Evolutionary conservation across 2,113 vertebrate species (phyloP), one percentile per base, ranked within the genome.

Genomic region (Acanthochromis polyacanthus): DNA sequence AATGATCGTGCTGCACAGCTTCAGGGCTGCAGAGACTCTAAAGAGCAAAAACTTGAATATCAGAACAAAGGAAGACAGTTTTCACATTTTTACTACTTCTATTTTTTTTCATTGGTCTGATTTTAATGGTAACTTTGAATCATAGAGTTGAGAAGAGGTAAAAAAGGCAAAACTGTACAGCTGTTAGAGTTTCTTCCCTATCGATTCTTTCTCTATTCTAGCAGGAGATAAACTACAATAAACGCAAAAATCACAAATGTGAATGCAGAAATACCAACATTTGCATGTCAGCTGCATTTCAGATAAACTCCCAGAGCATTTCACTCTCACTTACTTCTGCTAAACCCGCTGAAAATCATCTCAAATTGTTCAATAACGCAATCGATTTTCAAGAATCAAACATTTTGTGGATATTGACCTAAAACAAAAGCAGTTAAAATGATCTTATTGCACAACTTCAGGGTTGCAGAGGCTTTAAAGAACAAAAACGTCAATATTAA

Each of bases 311-410:
- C 52, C 38, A 23, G 10, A 81, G 15, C 63, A 3, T 80, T 20
- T 32, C 45, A 8, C 19, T 59, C 20, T 20, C 4, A 14, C 40
- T 56, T 15, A 20, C 36, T 65, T 63, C 15, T 45, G 57, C 2
- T 7, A 30, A 67, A 70, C 72, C 50, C 10, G 45, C 20, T 55
- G 10, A 30, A 30, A 4, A 59, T 62, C 60, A 19, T 58, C 57
- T 81, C 11, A 61, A 81, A 75, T 57, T 36, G 28, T 62, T 81
- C 50, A 70, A 67, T 43, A 60, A 51, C 7, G 14, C 16, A 8
- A 84, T n/a, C 38, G 71, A 78, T 23, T 80, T 56, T 53, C 36
- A 72, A 4, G 50, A 53, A 50, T 43, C 38, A 40, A 55, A 43
- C 28, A 38, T 69, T 73, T 79, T 57, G 71, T 74, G 58, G 4